Conservation (phyloP, 2,888 invertebrate species). For the Hirudinaria manillensis region DNA sequence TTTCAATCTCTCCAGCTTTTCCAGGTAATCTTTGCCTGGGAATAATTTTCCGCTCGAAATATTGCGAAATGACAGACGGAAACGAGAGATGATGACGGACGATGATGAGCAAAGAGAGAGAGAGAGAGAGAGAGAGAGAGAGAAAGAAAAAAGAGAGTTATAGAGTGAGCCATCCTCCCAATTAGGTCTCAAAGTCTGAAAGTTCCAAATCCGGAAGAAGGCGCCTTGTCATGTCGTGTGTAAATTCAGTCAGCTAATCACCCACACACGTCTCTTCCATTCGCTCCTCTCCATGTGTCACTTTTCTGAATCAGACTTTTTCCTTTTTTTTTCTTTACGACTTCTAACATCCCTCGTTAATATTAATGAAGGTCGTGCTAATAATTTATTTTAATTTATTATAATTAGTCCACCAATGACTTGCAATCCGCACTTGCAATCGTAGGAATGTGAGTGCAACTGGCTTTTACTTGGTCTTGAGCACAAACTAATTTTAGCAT, state of each 20-base stretch:
- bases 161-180: neutral
- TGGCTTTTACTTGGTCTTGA: too few species aligned
- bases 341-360: too few species aligned
- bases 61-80: too few species aligned
- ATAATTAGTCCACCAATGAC: too few species aligned
- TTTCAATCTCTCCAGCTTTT: neutral
- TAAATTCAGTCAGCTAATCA: neutral
- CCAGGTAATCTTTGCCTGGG: neutral
- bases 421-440: too few species aligned
- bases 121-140: conserved; percentile 4
- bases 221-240: conserved; percentile 6
- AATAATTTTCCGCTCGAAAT: neutral
- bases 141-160: conserved; percentile 6
- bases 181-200: neutral
- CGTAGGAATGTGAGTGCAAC: too few species aligned
- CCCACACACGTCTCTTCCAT: neutral
- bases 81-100: too few species aligned
- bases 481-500: too few species aligned
- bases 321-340: too few species aligned
- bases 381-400: too few species aligned
- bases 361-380: too few species aligned
- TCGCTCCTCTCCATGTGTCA: neutral
- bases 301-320: too few species aligned
- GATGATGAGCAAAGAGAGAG: neutral
- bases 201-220: neutral